Evolutionary conservation across 2,888 invertebrate species (phyloP).

Genomic region (Byasa hedistus): DNA sequence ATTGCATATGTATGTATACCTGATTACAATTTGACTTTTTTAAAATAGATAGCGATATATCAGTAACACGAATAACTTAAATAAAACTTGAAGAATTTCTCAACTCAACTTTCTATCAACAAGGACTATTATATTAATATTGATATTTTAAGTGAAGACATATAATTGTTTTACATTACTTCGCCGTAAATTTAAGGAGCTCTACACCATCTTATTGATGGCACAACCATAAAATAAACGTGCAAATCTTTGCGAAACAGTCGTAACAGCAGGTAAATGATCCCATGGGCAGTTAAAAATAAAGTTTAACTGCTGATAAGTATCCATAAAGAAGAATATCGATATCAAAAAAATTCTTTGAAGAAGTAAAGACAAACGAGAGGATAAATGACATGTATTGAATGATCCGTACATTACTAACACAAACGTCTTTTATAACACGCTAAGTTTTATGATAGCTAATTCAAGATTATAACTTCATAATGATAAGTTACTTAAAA

Average conservation of each 20-base stretch:
- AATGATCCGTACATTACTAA: constrained; percentile 23
- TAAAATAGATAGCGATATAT: too few species aligned
- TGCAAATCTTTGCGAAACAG: constrained; percentile 6
- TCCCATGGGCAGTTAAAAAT: constrained; percentile 18
- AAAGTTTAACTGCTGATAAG: constrained; percentile 11
- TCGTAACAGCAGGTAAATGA: constrained; percentile 17
- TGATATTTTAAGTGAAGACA: too few species aligned
- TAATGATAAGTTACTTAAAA: constrained; percentile 10
- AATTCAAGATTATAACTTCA: constrained; percentile 8
- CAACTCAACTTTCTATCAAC: too few species aligned
- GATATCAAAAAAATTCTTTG: constrained; percentile 6
- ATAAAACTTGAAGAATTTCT: too few species aligned
- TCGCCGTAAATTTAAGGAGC: neutral
- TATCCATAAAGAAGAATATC: constrained; percentile 20
- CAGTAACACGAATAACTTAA: too few species aligned
- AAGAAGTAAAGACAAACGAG: constrained; percentile 4
- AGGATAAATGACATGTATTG: neutral
- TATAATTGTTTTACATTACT: too few species aligned
- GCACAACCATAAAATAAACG: neutral
- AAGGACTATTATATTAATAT: too few species aligned
- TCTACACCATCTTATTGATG: neutral
- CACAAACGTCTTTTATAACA: neutral
- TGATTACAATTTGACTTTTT: too few species aligned
- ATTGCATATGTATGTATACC: too few species aligned
- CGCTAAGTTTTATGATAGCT: constrained; percentile 7